Percentiles rank a stretch among this genome's conserved stretches.
Evolutionary conservation across 2,113 vertebrate genomes (phyloP).

Genomic region (Cacatua alba): DNA sequence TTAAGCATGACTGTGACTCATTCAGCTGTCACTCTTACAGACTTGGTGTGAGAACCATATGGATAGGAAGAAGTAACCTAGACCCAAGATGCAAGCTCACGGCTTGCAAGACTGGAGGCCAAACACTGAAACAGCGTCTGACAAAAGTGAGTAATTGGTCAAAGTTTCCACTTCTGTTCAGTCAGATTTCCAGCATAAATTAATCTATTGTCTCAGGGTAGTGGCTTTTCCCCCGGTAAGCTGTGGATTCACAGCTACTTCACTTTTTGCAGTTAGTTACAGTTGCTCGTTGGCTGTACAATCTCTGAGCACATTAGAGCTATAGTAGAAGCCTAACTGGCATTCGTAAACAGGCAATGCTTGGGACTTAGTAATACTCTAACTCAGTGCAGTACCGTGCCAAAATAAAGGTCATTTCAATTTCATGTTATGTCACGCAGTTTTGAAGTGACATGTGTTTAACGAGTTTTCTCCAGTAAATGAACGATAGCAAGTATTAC

Average conservation of each 20-base stretch:
- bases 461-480: constrained; percentile 65
- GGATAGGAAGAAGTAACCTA: constrained; percentile 18
- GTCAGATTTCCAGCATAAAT: constrained; percentile 26
- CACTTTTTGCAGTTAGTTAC: constrained; percentile 8
- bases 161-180: background rate
- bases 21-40: constrained; percentile 41
- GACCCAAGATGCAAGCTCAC: background rate
- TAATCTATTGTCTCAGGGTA: background rate
- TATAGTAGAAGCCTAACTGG: background rate
- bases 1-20: constrained; percentile 48
- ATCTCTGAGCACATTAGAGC: constrained; percentile 11
- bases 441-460: constrained; percentile 69
- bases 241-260: background rate
- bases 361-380: constrained; percentile 38
- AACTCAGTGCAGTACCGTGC: constrained; percentile 31
- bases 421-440: constrained; percentile 53
- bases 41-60: constrained; percentile 23
- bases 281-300: background rate
- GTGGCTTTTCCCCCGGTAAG: background rate
- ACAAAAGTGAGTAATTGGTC: background rate
- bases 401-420: constrained; percentile 71
- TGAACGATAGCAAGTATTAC: constrained; percentile 53
- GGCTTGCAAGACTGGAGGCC: background rate
- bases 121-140: background rate
- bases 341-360: constrained; percentile 20